phyloP scores from a whole-genome alignment of 1,140 invertebrate genomes.

The Sycophaga agraensis region DNA sequence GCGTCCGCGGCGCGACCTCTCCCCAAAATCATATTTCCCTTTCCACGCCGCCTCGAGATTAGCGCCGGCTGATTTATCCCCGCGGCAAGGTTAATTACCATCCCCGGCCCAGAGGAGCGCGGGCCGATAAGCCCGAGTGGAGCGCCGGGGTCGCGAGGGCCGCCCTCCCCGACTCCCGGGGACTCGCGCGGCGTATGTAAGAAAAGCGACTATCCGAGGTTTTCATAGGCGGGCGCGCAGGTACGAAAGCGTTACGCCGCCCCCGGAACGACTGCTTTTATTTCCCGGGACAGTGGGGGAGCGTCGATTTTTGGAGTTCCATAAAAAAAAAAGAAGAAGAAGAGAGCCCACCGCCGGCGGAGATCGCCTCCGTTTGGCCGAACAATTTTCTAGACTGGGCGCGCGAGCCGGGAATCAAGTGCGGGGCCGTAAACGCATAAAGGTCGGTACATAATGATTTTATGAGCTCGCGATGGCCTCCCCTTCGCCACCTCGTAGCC shows the following conservation, averaged over 20 bases:
- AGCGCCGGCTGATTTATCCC: no score
- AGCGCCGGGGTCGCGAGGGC: no score
- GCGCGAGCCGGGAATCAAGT: slow-evolving; percentile 34
- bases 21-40: slow-evolving; percentile 1
- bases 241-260: neutral
- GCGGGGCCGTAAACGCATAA: slow-evolving; percentile 39
- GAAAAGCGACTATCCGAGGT: neutral
- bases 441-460: slow-evolving; percentile 46
- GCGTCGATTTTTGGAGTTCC: slow-evolving; percentile 10
- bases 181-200: neutral
- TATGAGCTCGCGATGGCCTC: slow-evolving; percentile 38
- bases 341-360: neutral
- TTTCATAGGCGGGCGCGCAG: neutral
- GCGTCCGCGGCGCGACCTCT: neutral
- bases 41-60: neutral
- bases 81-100: no score
- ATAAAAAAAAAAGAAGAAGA: slow-evolving; percentile 11
- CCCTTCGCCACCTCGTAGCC: slow-evolving; percentile 28
- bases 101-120: no score
- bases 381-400: slow-evolving; percentile 30
- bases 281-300: slow-evolving; percentile 4
- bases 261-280: slow-evolving; percentile 9
- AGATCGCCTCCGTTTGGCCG: slow-evolving; percentile 17
- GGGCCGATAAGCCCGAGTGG: no score
- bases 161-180: no score